These are phyloP conservation scores for Pseudoips prasinana DNA, from an alignment of 2,888 invertebrate genomes.

Conservation along the genomic window DNA sequence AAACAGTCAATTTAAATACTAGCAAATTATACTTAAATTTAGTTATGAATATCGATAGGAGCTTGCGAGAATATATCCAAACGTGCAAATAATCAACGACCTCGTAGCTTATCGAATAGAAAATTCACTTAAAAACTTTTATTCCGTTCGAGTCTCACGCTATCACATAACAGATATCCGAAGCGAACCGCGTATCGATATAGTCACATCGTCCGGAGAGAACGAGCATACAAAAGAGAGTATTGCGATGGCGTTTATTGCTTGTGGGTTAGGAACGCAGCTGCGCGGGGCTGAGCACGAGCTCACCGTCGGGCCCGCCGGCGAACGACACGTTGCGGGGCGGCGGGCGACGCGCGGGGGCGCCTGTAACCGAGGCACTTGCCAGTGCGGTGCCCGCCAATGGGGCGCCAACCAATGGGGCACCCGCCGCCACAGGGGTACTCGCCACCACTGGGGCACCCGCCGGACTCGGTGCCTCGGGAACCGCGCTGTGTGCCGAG, in stretches of 20 bases:
- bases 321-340: constrained; percentile 79
- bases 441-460: constrained; percentile 24
- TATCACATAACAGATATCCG: constrained; percentile 53
- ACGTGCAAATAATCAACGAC: constrained; percentile 70
- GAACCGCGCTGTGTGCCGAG: constrained; percentile 18
- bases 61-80: constrained; percentile 64
- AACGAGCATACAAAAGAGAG: constrained; percentile 37
- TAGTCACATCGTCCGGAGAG: constrained; percentile 50
- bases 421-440: constrained; percentile 8
- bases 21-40: constrained; percentile 54
- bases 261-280: constrained; percentile 78
- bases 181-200: constrained; percentile 43
- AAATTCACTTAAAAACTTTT: constrained; percentile 53
- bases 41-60: constrained; percentile 52
- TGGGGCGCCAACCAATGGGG: no score
- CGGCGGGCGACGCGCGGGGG: constrained; percentile 49
- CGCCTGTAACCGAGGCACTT: constrained; percentile 12
- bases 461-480: constrained; percentile 22
- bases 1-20: constrained; percentile 39
- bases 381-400: constrained; percentile 67
- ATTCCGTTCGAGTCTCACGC: constrained; percentile 47
- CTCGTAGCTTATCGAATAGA: constrained; percentile 53
- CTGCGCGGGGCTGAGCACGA: constrained; percentile 84
- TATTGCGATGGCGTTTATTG: constrained; percentile 63
- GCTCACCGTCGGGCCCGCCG: constrained; percentile 77